Base-by-base conservation (phyloP, 2,888 invertebrate species). In the Lymantria dispar region DNA sequence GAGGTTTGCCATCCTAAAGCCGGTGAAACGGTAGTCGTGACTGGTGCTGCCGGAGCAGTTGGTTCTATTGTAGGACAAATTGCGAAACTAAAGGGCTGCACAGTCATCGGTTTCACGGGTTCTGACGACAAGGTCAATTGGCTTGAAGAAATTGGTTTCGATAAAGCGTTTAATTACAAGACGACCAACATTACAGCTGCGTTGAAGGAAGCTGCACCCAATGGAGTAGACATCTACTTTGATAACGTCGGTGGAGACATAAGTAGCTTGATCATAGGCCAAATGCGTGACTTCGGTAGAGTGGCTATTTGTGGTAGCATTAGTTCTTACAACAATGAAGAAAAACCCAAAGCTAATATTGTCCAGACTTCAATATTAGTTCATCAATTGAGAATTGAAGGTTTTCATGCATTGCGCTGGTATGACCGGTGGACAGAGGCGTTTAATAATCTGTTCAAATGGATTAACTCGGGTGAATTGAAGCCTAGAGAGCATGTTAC, bases 31-130 rank as follows among this genome's bases (percentile, higher is more conserved):
- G n/a, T n/a, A n/a, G n/a, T n/a, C n/a, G n/a, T n/a, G n/a, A n/a
- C n/a, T n/a, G 38, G 38, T 12, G 94, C 0, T 3, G 96, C 95
- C 0, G 96, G 96, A 11, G 95, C 95, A 3, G 95, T 96, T 3
- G 96, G 96, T 2, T 94, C 93, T 51, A 77, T 94, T 11, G 96
- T 95, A 0, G 96, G 95, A 7, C 96, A 96, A 80, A 94, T 96
- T 50, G 96, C 94, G 0, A 96, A 95, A 77, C 92, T 95, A 40
- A 94, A 94, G 80, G 94, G 93, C 58, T 85, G 82, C 60, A 78
- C 55, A 58, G 86, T 95, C 0, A 94, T 96, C 58, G 96, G 95
- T 0, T 94, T 95, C 65, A 93, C 95, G 29, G 96, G 96, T 1
- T 46, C 56, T 12, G 67, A 67, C 36, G 67, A 65, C 30, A 68